phyloP scores from a whole-genome alignment of 1,140 invertebrate species.

The Ruditapes philippinarum region DNA sequence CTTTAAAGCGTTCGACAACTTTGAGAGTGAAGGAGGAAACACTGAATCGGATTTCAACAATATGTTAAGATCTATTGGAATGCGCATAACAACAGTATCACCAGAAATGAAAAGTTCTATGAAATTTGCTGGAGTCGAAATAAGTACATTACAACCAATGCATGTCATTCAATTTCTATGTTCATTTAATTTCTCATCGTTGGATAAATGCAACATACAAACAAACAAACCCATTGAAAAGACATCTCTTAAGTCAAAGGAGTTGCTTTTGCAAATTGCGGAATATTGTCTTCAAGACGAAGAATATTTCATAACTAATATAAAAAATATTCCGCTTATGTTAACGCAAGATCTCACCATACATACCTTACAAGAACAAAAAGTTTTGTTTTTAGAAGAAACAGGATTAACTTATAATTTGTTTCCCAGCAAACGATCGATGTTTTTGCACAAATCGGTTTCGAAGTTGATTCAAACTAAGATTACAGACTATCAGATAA shows the following conservation, averaged over 20 bases:
- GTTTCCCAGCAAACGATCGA: background rate
- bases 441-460: background rate
- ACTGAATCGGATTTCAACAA: background rate
- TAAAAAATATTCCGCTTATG: background rate
- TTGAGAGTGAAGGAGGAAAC: background rate
- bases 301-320: background rate
- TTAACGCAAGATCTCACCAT: slow-evolving; percentile 1
- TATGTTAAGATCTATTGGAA: background rate
- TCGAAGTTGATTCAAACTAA: background rate
- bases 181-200: background rate
- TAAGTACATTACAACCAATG: background rate
- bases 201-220: slow-evolving; percentile 10
- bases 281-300: background rate
- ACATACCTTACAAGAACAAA: background rate
- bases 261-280: background rate
- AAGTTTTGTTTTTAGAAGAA: background rate
- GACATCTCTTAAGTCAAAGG: background rate
- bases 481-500: background rate
- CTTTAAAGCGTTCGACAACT: background rate
- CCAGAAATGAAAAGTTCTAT: background rate
- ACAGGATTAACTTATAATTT: background rate
- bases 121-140: background rate
- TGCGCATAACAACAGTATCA: background rate
- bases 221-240: background rate
- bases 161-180: background rate